These are phyloP conservation scores for Peromyscus maniculatus DNA, from an alignment of 2,113 vertebrate species.

Conservation along the genomic window DNA sequence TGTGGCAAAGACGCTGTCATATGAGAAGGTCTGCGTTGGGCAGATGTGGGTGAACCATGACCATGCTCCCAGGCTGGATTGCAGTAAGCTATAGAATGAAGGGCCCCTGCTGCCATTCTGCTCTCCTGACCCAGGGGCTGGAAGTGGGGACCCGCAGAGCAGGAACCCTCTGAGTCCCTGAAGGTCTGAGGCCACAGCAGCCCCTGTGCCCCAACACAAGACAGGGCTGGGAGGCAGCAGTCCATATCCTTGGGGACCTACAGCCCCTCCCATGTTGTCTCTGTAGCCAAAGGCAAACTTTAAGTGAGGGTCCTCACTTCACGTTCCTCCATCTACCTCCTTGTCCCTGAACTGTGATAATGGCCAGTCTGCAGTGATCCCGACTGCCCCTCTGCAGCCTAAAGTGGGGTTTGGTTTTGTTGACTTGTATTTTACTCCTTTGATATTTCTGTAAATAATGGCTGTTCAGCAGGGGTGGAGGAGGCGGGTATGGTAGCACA, in stretches of 20 bases:
- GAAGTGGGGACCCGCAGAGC: neutral
- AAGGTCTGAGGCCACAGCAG: neutral
- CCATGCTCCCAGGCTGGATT: neutral
- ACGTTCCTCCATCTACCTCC: neutral
- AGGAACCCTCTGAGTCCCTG: neutral
- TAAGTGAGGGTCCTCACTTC: neutral
- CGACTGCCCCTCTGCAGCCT: neutral
- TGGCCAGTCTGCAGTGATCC: neutral
- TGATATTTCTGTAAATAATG: neutral
- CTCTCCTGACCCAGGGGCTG: neutral
- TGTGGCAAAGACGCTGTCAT: neutral
- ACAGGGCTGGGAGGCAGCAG: neutral
- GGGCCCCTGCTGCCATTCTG: neutral
- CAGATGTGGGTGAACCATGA: neutral
- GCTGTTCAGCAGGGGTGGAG: neutral
- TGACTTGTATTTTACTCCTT: neutral
- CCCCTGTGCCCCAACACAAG: neutral
- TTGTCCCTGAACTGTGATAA: neutral
- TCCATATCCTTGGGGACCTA: neutral
- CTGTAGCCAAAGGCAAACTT: neutral
- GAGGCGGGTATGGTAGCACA: neutral
- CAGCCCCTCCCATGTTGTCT: neutral
- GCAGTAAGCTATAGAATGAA: neutral
- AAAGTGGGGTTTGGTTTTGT: neutral
- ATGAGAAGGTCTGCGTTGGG: neutral